A percentile compares a stretch with the other conserved stretches of the same genome.
These are phyloP conservation scores for Clarias pachynema DNA, from an alignment of 2,797 vertebrate genomes.

Conservation along the genomic window DNA sequence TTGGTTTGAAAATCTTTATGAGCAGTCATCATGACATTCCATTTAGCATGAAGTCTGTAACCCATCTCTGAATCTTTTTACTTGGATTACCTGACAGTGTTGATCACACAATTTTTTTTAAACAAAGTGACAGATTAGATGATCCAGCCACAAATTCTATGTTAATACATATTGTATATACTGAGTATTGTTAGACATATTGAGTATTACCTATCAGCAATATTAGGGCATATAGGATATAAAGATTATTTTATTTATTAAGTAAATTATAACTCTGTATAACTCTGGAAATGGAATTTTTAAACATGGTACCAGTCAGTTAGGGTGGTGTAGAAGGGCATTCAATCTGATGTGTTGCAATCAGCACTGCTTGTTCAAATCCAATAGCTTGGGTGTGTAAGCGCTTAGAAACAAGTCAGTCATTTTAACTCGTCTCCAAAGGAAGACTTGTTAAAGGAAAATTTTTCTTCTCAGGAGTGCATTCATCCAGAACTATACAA, in stretches of 20 bases:
- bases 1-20: neutral
- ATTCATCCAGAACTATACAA: slow-evolving; percentile 11
- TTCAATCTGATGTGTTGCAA: slow-evolving; percentile 10
- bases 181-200: slow-evolving; percentile 2
- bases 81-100: neutral
- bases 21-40: neutral
- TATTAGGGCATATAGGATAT: slow-evolving; percentile 18
- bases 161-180: slow-evolving; percentile 19
- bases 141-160: slow-evolving; percentile 20
- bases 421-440: neutral
- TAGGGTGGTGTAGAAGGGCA: neutral
- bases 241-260: neutral
- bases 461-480: neutral
- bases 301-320: neutral
- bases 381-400: neutral
- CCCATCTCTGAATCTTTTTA: slow-evolving; percentile 1
- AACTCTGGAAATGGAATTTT: slow-evolving; percentile 9
- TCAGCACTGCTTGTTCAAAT: slow-evolving; percentile 17
- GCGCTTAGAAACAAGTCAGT: neutral
- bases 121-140: slow-evolving; percentile 9
- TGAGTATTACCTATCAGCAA: slow-evolving; percentile 36
- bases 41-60: neutral
- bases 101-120: slow-evolving; percentile 13
- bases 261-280: neutral
- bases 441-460: neutral